Evolutionary conservation across 2,113 vertebrate genomes (phyloP).

Genomic region (Origma solitaria): DNA sequence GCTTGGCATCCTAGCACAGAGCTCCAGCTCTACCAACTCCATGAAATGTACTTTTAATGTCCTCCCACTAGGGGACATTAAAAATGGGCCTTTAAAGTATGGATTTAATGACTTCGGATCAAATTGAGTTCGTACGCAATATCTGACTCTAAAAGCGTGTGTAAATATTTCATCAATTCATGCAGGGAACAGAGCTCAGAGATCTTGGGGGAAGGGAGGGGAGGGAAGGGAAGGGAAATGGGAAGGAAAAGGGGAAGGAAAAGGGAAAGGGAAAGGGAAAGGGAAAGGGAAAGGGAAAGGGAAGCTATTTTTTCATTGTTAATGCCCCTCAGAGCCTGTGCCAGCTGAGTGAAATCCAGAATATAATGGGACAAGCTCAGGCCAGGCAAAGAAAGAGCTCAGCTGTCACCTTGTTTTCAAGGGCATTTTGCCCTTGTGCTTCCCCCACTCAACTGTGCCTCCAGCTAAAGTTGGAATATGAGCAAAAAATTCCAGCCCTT

Average conservation of each 20-base stretch:
- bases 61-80: background rate
- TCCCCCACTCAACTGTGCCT: background rate
- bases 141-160: background rate
- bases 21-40: accelerated
- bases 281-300: no score
- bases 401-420: background rate
- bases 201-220: background rate
- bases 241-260: no score
- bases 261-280: no score
- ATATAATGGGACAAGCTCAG: background rate
- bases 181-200: background rate
- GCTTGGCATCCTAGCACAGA: background rate
- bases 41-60: background rate
- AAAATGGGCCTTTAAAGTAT: background rate
- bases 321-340: background rate
- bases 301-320: background rate
- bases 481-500: background rate
- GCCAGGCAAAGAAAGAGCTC: background rate
- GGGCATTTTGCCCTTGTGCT: background rate
- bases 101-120: background rate
- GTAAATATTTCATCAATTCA: background rate
- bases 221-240: background rate
- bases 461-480: background rate
- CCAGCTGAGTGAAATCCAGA: background rate
- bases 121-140: accelerated